Percentiles rank a stretch among this genome's conserved stretches.
phyloP scores from a whole-genome alignment of 2,113 vertebrate species.

The Calidris pygmaea region DNA sequence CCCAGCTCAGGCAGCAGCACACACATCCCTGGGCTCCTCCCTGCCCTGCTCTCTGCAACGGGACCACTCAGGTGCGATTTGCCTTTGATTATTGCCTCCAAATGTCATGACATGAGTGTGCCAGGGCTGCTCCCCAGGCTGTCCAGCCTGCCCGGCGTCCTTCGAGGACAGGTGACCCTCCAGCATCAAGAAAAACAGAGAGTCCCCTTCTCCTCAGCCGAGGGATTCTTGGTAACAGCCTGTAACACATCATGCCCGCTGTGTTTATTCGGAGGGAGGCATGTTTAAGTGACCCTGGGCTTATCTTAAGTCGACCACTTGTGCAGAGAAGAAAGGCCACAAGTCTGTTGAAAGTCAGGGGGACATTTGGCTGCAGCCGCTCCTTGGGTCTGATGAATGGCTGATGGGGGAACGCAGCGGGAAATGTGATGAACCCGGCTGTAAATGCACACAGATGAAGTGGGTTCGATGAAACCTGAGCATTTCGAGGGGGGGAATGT shows the following conservation, averaged over 20 bases:
- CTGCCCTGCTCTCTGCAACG: accelerated
- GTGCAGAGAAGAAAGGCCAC: background rate
- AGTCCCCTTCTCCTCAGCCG: background rate
- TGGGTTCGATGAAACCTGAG: background rate
- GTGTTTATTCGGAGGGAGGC: conserved; percentile 6
- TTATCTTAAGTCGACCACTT: conserved; percentile 25
- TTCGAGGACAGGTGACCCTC: background rate
- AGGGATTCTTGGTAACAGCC: background rate
- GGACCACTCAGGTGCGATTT: background rate
- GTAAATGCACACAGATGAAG: background rate
- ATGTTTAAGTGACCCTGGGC: background rate
- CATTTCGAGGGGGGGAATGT: background rate
- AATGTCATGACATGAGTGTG: accelerated
- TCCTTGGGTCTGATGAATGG: background rate
- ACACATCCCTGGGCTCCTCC: accelerated
- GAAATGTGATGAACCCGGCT: background rate
- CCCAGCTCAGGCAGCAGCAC: background rate
- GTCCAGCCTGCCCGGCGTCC: accelerated
- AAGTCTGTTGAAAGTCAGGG: background rate
- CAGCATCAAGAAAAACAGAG: background rate
- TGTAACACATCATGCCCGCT: background rate
- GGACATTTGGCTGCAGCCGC: background rate
- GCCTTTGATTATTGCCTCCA: background rate
- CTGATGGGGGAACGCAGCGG: background rate
- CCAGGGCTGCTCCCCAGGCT: background rate